Percentiles rank a stretch among this genome's conserved stretches.
Conservation (phyloP, 2,888 invertebrate species). For the Lithosia quadra region DNA sequence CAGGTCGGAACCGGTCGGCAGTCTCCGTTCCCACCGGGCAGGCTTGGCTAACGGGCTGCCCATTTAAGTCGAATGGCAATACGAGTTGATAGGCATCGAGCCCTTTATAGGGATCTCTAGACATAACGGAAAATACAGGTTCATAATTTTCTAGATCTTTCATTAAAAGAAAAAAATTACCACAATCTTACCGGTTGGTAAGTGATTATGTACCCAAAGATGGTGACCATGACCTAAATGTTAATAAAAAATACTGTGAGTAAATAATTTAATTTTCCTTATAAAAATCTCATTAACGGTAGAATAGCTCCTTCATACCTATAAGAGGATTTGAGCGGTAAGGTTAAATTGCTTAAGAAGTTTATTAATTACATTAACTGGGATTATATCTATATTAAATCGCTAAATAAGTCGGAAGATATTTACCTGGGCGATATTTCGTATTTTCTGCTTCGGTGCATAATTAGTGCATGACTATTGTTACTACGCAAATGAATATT, state of each 20-base stretch:
- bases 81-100: neutral
- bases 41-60: slow-evolving; percentile 21
- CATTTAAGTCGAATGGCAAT: slow-evolving; percentile 22
- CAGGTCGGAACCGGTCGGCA: slow-evolving; percentile 7
- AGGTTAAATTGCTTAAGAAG: neutral
- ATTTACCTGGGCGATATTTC: neutral
- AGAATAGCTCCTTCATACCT: neutral
- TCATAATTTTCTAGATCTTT: too few relatives aligned
- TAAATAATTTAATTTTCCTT: neutral
- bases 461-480: too few relatives aligned
- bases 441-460: too few relatives aligned
- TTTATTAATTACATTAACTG: neutral
- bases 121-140: neutral
- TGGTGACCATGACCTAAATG: neutral
- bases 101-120: slow-evolving; percentile 2
- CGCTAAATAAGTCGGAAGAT: neutral
- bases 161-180: neutral
- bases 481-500: too few relatives aligned
- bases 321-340: neutral
- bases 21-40: slow-evolving; percentile 21
- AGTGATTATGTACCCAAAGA: neutral
- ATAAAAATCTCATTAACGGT: neutral
- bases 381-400: neutral
- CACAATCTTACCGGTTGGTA: too few relatives aligned
- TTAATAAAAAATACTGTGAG: neutral